These are phyloP conservation scores for Calephelis nemesis DNA, from an alignment of 1,140 invertebrate species.

Conservation along the genomic window DNA sequence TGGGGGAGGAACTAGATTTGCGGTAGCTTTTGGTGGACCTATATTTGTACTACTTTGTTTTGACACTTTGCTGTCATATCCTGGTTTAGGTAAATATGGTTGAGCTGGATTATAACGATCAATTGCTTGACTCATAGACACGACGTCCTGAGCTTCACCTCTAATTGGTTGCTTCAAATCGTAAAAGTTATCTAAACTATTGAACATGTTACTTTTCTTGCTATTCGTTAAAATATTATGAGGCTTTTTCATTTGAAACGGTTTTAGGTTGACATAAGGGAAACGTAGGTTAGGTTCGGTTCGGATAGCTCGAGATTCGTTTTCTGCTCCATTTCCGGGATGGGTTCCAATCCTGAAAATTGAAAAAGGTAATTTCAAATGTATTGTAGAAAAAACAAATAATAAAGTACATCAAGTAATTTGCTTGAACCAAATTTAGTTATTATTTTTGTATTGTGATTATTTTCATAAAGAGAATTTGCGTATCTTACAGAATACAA, in stretches of 20 bases:
- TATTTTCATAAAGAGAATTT: no score
- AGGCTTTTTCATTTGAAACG: conserved; percentile 60
- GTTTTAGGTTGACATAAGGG: conserved; percentile 68
- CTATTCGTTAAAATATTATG: conserved; percentile 48
- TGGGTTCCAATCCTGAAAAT: conserved; percentile 59
- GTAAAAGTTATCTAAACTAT: conserved; percentile 59
- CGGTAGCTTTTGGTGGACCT: conserved; percentile 43
- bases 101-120: conserved; percentile 76
- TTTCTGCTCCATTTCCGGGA: conserved; percentile 65
- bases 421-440: no score
- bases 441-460: no score
- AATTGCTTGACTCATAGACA: conserved; percentile 45
- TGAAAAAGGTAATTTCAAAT: conserved; percentile 24
- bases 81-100: conserved; percentile 64
- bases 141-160: conserved; percentile 67
- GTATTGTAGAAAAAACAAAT: no score
- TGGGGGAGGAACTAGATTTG: conserved; percentile 65
- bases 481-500: neutral
- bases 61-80: conserved; percentile 46
- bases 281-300: conserved; percentile 64
- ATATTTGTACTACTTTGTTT: conserved; percentile 49
- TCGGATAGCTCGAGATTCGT: conserved; percentile 70
- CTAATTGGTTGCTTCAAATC: conserved; percentile 62
- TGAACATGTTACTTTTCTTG: conserved; percentile 59
- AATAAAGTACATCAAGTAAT: no score